Evolutionary conservation across 2,888 invertebrate species (phyloP), one percentile per base, ranked within the genome.

Genomic region (Tethea ocularis): DNA sequence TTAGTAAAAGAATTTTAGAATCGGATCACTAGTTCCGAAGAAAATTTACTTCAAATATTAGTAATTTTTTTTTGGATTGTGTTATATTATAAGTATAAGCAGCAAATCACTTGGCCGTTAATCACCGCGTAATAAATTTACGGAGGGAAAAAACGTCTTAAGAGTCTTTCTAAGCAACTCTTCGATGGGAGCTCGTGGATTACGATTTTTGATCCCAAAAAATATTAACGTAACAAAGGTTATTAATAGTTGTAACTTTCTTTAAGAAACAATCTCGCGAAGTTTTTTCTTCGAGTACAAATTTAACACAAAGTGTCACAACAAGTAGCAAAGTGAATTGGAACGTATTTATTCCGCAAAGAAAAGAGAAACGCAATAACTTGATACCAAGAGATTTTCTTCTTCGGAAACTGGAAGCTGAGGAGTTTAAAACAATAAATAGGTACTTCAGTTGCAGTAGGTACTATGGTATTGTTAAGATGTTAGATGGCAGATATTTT

Each of bases 361-460:
- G 38, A n/a, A 38, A 38, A 38, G n/a, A 5, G 38, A 10, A 38
- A n/a, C 5, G 5, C 38, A n/a, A 38, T 38, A 38, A 38, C 38
- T 38, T 38, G 38, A 38, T 15, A 38, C 38, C 38, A 20, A 51
- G 56, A 52, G 38, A 52, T 58, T 58, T 51, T 29, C 38, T 36
- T 56, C 54, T 29, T 36, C 7, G 6, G 33, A 41, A 55, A 59
- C 59, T 59, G 7, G 10, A 54, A 46, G 52, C 15, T 24, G 33
- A 38, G 51, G 33, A 59, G 55, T 56, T 59, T 17, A 26, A 52
- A 52, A 52, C 52, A 52, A 52, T 52, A 26, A 52, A 52, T 52
- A 26, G 26, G n/a, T 52, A n/a, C 24, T 24, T 52, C 24, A 52
- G 52, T 6, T 23, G 52, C 24, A 52, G 24, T 24, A 15, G 8